Percentiles rank a stretch among this genome's conserved stretches.
These are phyloP conservation scores for Heliconius congener DNA, from an alignment of 1,140 invertebrate species.

Conservation along the genomic window DNA sequence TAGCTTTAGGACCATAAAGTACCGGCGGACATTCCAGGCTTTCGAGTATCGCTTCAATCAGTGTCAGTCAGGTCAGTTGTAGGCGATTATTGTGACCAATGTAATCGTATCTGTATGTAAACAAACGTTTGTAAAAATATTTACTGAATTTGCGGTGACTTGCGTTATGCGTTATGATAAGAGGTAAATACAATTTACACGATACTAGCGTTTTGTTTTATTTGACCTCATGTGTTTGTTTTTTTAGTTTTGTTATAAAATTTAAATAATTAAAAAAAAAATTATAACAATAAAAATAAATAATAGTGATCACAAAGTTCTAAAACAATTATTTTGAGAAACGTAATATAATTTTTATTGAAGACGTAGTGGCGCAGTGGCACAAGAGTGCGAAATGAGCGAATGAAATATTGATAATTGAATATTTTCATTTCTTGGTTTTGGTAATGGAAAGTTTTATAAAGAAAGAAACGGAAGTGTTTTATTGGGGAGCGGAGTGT, in stretches of 20 bases:
- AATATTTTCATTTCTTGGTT: too few relatives aligned
- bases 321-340: too few relatives aligned
- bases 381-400: too few relatives aligned
- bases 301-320: too few relatives aligned
- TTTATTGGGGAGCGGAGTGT: background rate
- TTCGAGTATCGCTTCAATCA: conserved; percentile 49
- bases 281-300: too few relatives aligned
- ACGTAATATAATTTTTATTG: too few relatives aligned
- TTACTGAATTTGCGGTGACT: conserved; percentile 67
- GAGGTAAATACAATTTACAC: conserved; percentile 81
- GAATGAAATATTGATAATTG: too few relatives aligned
- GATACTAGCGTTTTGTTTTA: conserved; percentile 58
- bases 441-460: background rate
- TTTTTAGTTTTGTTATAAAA: too few relatives aligned
- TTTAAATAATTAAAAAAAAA: too few relatives aligned
- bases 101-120: conserved; percentile 72
- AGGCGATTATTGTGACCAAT: conserved; percentile 77
- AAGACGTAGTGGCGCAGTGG: too few relatives aligned
- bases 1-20: conserved; percentile 36
- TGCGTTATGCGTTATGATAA: conserved; percentile 74
- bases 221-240: conserved; percentile 37
- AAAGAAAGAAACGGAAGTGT: background rate
- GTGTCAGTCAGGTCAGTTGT: conserved; percentile 45
- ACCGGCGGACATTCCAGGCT: conserved; percentile 67
- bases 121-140: conserved; percentile 76